Percentiles rank a stretch among this genome's conserved stretches.
Conservation (phyloP, 2,113 vertebrate species). For the Xyrauchen texanus region DNA sequence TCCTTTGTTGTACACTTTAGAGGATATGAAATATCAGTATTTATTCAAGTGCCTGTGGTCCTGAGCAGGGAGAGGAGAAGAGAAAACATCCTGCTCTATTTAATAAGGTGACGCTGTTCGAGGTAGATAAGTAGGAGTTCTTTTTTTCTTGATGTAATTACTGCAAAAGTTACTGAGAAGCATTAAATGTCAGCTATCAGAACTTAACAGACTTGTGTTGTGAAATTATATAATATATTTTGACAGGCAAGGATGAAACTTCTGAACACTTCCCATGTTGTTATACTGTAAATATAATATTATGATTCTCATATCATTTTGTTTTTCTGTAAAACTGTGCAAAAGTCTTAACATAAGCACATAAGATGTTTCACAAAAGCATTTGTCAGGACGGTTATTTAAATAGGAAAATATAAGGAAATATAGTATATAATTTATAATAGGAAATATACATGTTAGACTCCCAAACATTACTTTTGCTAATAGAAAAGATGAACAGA, state of each 20-base stretch:
- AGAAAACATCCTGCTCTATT: conserved; percentile 20
- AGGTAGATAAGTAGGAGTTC: conserved; percentile 17
- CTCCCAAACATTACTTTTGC: no score
- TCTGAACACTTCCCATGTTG: neutral
- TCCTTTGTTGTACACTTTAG: neutral
- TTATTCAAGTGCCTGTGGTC: conserved; percentile 20
- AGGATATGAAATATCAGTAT: conserved; percentile 46
- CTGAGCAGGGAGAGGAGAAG: neutral
- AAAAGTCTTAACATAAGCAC: no score
- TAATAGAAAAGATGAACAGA: no score
- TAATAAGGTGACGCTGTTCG: conserved; percentile 30
- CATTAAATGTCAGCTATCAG: conserved; percentile 32
- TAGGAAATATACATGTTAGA: no score
- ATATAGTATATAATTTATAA: no score
- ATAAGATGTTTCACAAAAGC: no score
- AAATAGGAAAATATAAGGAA: no score
- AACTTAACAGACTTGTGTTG: conserved; percentile 20
- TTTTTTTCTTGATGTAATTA: conserved; percentile 37
- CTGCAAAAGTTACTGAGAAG: conserved; percentile 34
- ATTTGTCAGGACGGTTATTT: no score
- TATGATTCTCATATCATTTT: neutral
- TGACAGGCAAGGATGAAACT: neutral
- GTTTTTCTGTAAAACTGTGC: neutral
- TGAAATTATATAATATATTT: neutral
- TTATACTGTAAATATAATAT: neutral